Conservation (phyloP, 1,140 invertebrate species). For the Vanessa tameamea region DNA sequence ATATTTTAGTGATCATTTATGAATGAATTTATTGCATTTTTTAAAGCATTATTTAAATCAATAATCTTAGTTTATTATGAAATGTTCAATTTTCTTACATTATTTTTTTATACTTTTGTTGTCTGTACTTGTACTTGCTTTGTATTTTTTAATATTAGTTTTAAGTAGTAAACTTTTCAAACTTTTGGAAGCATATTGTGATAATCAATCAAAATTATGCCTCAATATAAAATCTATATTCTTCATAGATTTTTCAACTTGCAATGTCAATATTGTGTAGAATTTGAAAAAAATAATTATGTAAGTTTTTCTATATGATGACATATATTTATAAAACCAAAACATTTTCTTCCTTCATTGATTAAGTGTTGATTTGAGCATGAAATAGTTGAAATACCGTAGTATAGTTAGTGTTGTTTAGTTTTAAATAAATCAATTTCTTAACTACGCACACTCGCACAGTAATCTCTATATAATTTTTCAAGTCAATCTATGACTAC, state of each 20-base stretch:
- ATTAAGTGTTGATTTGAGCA: too few relatives aligned
- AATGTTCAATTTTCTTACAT: background rate
- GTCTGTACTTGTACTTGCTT: background rate
- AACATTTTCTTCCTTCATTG: too few relatives aligned
- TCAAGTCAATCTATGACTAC: too few relatives aligned
- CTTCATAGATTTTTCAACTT: too few relatives aligned
- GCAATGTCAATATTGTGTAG: too few relatives aligned
- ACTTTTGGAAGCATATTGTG: constrained; percentile 1
- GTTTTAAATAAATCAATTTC: background rate
- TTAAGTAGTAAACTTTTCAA: background rate
- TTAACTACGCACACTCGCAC: background rate
- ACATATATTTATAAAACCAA: too few relatives aligned
- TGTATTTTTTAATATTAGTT: constrained; percentile 4
- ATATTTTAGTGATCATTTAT: background rate
- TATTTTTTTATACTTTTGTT: background rate
- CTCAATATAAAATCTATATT: too few relatives aligned
- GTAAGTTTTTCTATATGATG: too few relatives aligned
- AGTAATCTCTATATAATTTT: background rate
- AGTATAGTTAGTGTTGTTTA: too few relatives aligned
- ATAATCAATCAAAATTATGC: background rate
- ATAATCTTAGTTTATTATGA: background rate
- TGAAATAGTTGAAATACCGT: too few relatives aligned
- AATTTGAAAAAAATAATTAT: too few relatives aligned
- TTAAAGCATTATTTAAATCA: background rate
- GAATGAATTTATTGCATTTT: constrained; percentile 1